phyloP scores from a whole-genome alignment of 2,113 vertebrate species.

The Aphyosemion australe region DNA sequence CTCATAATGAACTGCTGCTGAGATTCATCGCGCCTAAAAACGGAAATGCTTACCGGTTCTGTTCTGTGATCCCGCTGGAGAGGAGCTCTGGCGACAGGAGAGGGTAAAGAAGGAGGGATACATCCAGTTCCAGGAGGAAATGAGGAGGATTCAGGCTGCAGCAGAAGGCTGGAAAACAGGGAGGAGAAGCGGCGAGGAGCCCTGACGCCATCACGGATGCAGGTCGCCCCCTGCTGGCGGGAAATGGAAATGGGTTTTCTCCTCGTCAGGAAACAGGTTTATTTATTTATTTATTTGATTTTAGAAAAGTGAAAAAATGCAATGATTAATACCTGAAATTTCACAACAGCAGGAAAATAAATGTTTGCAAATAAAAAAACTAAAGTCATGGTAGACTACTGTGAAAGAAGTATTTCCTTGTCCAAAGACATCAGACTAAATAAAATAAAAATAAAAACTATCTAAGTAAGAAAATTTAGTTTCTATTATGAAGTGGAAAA shows the following conservation, averaged over 20 bases:
- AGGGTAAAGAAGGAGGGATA: conserved; percentile 9
- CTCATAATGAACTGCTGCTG: conserved; percentile 2
- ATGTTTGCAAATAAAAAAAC: too few species aligned
- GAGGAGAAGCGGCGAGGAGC: conserved; percentile 28
- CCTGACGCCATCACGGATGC: conserved; percentile 19
- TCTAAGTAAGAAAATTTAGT: too few species aligned
- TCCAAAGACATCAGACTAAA: too few species aligned
- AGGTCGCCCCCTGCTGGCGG: conserved; percentile 57
- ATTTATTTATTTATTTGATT: too few species aligned
- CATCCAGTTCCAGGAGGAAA: conserved; percentile 13
- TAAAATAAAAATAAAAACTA: too few species aligned
- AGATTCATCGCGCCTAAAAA: conserved; percentile 1
- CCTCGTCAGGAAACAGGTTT: too few species aligned
- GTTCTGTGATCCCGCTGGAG: conserved; percentile 6
- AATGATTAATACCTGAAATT: too few species aligned
- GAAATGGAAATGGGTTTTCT: rapidly evolving
- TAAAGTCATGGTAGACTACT: too few species aligned
- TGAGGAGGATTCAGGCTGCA: conserved; percentile 41
- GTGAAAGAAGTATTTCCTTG: too few species aligned
- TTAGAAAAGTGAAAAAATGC: too few species aligned
- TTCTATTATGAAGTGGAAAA: too few species aligned
- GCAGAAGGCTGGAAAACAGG: conserved; percentile 48
- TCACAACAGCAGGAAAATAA: too few species aligned
- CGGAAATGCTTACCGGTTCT: conserved; percentile 39
- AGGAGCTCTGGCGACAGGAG: neutral